These are phyloP conservation scores for Nothoprocta perdicaria DNA, from an alignment of 2,113 vertebrate genomes.

Conservation along the genomic window DNA sequence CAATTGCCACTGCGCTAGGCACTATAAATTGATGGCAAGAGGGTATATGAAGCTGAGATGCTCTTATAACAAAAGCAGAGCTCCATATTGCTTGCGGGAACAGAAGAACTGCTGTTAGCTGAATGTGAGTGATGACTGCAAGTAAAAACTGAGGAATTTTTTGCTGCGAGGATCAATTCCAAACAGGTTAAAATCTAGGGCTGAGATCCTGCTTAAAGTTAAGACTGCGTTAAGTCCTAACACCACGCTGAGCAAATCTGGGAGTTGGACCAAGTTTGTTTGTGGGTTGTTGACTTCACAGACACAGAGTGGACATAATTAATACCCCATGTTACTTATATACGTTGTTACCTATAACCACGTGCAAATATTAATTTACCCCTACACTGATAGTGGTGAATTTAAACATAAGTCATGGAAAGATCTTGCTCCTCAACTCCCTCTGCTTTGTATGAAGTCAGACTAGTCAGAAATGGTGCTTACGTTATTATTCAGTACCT, in stretches of 20 bases:
- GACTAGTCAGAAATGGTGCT: constrained; percentile 13
- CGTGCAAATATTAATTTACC: neutral
- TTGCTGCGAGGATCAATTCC: constrained; percentile 14
- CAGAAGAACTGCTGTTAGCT: constrained; percentile 51
- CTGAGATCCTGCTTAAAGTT: constrained; percentile 13
- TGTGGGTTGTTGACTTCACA: neutral
- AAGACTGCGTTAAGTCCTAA: neutral
- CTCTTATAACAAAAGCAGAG: constrained; percentile 59
- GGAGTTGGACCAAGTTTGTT: neutral
- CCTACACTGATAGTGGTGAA: neutral
- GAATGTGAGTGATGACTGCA: constrained; percentile 57
- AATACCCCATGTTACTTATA: neutral
- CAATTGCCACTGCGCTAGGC: constrained; percentile 55
- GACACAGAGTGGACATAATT: neutral
- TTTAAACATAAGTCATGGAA: constrained; percentile 5
- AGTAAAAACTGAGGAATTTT: constrained; percentile 2
- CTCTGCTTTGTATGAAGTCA: neutral
- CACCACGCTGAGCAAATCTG: neutral
- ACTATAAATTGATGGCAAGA: constrained; percentile 64
- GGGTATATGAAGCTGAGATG: constrained; percentile 63
- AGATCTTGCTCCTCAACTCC: neutral
- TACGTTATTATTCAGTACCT: constrained; percentile 22
- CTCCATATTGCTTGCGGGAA: constrained; percentile 59
- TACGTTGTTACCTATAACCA: neutral
- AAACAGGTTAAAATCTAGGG: constrained; percentile 34